Evolutionary conservation across 2,888 invertebrate genomes (phyloP), one percentile per base, ranked within the genome.

Genomic region (Isotomurus palustris): DNA sequence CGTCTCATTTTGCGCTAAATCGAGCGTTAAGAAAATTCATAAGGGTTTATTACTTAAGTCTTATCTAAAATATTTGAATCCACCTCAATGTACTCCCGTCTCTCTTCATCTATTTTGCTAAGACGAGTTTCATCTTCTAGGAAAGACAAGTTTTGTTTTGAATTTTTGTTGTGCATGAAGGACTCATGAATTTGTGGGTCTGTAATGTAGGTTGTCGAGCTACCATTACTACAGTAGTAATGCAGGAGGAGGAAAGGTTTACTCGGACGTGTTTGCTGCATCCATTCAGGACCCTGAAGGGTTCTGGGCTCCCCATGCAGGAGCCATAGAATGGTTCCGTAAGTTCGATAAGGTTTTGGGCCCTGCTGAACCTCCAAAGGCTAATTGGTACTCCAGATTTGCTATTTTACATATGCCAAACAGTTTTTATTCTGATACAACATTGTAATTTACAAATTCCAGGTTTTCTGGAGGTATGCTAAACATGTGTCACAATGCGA

Each of bases 401-500:
- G n/a, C 6, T 19, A n/a, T 17, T 40, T 3, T 54, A 12, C 3
- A 35, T 5, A 29, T 17, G 14, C 5, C 25, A n/a, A 36, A n/a
- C 21, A 25, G 17, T 24, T 24, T 5, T 24, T n/a, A 27, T 47
- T 47, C 28, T 47, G 5, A 6, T 10, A 43, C 14, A 43, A 43
- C 14, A 17, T 17, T 17, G 19, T 14, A 38, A 38, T 38, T 38
- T 17, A 38, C 14, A 14, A 10, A 17, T 44, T 8, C 24, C 17
- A 88, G 90, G 91, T 91, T 86, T 79, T 83, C 84, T 1, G 94
- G 91, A 0, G 95, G 94, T 0, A 87, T 92, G 75, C 75, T 94
- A 74, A 95, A 93, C 71, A 91, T 92, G 0, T 92, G 93, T 72
- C 87, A 92, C 79, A 95, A 95, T 75, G 89, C 92, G 0, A 79